Conservation (phyloP, 2,888 invertebrate genomes). For the Ochropleura plecta region DNA sequence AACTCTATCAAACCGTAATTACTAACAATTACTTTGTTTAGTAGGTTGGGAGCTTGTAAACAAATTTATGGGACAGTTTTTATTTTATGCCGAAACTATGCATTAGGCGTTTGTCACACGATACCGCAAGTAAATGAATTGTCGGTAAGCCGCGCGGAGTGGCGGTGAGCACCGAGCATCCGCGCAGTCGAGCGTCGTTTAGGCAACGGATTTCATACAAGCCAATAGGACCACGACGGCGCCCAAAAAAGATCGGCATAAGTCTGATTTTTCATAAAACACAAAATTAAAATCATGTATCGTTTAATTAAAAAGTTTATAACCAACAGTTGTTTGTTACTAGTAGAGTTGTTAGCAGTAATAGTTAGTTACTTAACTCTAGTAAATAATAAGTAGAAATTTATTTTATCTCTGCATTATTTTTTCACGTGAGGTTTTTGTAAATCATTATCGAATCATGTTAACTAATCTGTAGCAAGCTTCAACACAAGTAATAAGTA, state of each 20-base stretch:
- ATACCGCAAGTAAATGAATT: not conserved
- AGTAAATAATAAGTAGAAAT: too few species aligned
- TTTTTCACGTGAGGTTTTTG: too few species aligned
- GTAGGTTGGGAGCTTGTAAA: constrained; percentile 1
- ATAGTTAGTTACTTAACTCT: too few species aligned
- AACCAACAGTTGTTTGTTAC: too few species aligned
- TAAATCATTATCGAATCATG: not conserved
- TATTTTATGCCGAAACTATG: not conserved
- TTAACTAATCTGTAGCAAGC: not conserved
- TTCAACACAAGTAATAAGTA: not conserved
- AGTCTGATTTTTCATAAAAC: too few species aligned
- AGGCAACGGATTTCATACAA: too few species aligned
- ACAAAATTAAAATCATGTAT: too few species aligned
- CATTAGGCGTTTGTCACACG: not conserved
- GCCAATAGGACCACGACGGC: too few species aligned
- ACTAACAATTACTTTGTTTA: not conserved
- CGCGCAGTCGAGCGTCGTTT: not conserved
- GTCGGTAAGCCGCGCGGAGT: not conserved
- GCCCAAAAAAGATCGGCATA: too few species aligned
- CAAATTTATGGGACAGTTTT: not conserved
- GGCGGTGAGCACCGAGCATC: not conserved
- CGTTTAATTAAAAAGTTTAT: too few species aligned
- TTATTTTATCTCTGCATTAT: too few species aligned
- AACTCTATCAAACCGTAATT: not conserved
- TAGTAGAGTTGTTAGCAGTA: too few species aligned